phyloP scores from a whole-genome alignment of 2,113 vertebrate species.

The Myiagra hebetior region DNA sequence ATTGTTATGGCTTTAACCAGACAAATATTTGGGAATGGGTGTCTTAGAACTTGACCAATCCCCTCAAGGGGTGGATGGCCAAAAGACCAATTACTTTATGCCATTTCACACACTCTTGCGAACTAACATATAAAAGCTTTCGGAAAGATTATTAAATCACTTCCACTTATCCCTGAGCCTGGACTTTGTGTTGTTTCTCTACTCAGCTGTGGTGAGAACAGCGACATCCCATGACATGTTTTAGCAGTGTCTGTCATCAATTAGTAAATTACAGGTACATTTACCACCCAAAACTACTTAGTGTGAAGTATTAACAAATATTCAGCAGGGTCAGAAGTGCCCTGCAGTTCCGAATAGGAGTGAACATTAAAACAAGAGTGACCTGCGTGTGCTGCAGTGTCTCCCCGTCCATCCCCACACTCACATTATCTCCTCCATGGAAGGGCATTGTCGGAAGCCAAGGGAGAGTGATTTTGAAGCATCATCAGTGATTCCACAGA shows the following conservation, averaged over 20 bases:
- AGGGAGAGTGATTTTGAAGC: conserved; percentile 26
- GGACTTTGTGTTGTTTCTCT: too few relatives aligned
- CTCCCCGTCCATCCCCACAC: background rate
- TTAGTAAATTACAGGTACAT: background rate
- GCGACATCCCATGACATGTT: background rate
- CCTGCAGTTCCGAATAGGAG: background rate
- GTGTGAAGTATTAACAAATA: background rate
- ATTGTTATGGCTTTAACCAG: too few relatives aligned
- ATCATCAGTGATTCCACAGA: conserved; percentile 59
- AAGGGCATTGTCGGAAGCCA: conserved; percentile 21
- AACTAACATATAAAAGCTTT: too few relatives aligned
- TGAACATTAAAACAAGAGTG: background rate
- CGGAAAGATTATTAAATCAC: too few relatives aligned
- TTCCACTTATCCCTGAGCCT: too few relatives aligned
- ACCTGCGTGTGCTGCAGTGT: background rate
- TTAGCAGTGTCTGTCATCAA: background rate
- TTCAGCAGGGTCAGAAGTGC: background rate
- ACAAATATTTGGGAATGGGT: too few relatives aligned
- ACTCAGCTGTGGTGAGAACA: too few relatives aligned
- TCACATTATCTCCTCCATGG: conserved; percentile 74
- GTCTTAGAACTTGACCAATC: too few relatives aligned
- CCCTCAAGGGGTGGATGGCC: too few relatives aligned
- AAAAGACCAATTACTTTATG: too few relatives aligned
- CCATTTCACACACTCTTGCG: too few relatives aligned
- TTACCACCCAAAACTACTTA: background rate